A percentile compares a stretch with the other conserved stretches of the same genome.
Evolutionary conservation across 37 sponge, comb jelly and placozoan species (phyloP).

Genomic region (Tethya wilhelma): DNA sequence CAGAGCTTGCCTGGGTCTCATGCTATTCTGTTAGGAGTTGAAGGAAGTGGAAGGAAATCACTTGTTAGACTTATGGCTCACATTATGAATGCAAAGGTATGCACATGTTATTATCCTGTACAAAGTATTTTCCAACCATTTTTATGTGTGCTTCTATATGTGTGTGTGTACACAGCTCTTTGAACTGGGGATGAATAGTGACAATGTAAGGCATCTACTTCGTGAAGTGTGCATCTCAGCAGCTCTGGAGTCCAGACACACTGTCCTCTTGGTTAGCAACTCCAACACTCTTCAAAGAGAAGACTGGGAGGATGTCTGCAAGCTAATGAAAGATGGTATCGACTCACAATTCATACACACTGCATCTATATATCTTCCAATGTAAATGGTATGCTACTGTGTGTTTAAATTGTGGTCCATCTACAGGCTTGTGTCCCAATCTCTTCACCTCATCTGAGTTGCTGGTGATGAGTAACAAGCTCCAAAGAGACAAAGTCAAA

Average conservation of each 20-base stretch:
- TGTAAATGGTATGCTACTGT: background rate
- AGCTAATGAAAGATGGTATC: conserved; percentile 77
- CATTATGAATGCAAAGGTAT: conserved; percentile 50
- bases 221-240: conserved; percentile 63
- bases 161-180: conserved; percentile 14
- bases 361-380: no score
- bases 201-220: conserved; percentile 1
- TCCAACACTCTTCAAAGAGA: background rate
- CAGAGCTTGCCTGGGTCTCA: conserved; percentile 57
- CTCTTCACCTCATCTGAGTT: conserved; percentile 72
- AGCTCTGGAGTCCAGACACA: conserved; percentile 24
- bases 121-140: background rate
- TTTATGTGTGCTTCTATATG: conserved; percentile 6
- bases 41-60: conserved; percentile 67
- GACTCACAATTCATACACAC: background rate
- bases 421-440: conserved; percentile 27
- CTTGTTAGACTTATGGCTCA: conserved; percentile 52
- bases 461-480: conserved; percentile 52
- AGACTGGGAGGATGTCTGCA: conserved; percentile 52
- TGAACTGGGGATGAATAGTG: background rate
- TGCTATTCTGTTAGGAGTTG: conserved; percentile 51
- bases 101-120: background rate
- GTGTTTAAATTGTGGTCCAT: background rate
- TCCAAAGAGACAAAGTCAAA: conserved; percentile 28
- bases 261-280: conserved; percentile 47